Evolutionary conservation across 1,140 invertebrate genomes (phyloP).

Genomic region (Choristoneura fumiferana): DNA sequence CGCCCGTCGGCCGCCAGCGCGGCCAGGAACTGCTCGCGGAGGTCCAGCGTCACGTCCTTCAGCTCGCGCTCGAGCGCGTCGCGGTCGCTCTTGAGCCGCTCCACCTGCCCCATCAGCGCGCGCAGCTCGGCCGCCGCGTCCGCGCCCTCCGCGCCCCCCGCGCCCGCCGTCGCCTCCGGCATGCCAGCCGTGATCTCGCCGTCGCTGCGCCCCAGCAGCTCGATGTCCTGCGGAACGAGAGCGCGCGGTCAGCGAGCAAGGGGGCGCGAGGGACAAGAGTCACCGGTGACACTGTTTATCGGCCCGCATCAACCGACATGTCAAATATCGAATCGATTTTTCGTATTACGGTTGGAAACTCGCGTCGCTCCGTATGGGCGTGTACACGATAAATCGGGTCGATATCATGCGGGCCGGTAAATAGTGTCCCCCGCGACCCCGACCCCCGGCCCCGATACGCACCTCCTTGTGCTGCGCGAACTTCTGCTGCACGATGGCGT

Average conservation of each 20-base stretch:
- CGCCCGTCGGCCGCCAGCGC: constrained; percentile 91
- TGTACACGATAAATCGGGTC: too few relatives aligned
- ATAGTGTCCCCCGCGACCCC: neutral
- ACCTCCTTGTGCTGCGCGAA: constrained; percentile 87
- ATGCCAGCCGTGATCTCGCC: constrained; percentile 82
- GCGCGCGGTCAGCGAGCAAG: neutral
- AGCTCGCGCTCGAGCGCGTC: constrained; percentile 93
- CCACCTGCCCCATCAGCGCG: constrained; percentile 90
- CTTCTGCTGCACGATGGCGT: constrained; percentile 91
- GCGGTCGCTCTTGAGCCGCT: constrained; percentile 92
- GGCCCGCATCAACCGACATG: too few relatives aligned
- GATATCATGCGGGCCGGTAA: too few relatives aligned
- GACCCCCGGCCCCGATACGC: too few relatives aligned
- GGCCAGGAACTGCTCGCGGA: constrained; percentile 90
- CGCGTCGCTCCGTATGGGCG: too few relatives aligned
- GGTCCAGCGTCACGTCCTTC: constrained; percentile 83
- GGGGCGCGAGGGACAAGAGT: neutral
- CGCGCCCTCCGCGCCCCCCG: constrained; percentile 79
- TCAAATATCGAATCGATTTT: too few relatives aligned
- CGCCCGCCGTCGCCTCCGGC: constrained; percentile 79
- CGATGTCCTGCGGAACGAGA: constrained; percentile 81
- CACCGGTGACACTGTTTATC: too few relatives aligned
- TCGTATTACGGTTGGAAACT: too few relatives aligned
- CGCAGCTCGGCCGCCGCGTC: constrained; percentile 81
- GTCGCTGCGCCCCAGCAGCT: constrained; percentile 88